Base-by-base conservation (phyloP, 2,113 vertebrate species). In the Halichoeres trimaculatus region DNA sequence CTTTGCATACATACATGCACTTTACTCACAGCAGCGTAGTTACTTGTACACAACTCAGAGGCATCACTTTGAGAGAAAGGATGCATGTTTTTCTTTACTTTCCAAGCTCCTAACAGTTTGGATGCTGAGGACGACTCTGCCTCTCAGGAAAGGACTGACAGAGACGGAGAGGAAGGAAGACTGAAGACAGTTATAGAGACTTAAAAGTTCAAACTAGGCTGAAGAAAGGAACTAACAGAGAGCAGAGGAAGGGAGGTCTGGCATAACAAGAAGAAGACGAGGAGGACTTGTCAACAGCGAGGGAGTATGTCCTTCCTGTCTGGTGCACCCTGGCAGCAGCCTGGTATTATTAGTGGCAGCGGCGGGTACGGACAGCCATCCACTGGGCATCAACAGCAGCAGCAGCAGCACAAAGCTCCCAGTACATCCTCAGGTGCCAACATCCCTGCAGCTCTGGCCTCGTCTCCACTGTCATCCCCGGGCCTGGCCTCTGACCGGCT, bases 241-340 rank as follows among this genome's bases (percentile, higher is more conserved):
- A 48, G 66, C 20, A 50, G 34, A 47, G 70, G 59, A 45, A 51
- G 3, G 22, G 34, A 65, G 59, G 74, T 41, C 38, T 64, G 80
- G 59, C 30, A 34, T 74, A 64, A 75, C 34, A 77, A 70, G 17
- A 65, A 51, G 34, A 76, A 30, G 30, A 30, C 3, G 36, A 56
- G 81, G 41, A 67, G 58, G 70, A 81, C 48, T 54, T 66, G 35
- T 63, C 50, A 77, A 64, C 56, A 55, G n/a, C 65, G 22, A 13
- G 10, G 47, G 65, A 93, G 76, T 74, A 93, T 93, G 92, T 93
- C 95, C 93, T 96, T 94, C 87, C 92, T 90, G 51, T 90, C 91
- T 74, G 89, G 87, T 61, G 85, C 89, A 0, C 36, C 87, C 61
- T 87, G 87, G 88, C 88, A 89, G 78, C 84, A 91, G 88, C 73